Conservation (phyloP, 2,888 invertebrate species). For the Brachyopa scutellaris region DNA sequence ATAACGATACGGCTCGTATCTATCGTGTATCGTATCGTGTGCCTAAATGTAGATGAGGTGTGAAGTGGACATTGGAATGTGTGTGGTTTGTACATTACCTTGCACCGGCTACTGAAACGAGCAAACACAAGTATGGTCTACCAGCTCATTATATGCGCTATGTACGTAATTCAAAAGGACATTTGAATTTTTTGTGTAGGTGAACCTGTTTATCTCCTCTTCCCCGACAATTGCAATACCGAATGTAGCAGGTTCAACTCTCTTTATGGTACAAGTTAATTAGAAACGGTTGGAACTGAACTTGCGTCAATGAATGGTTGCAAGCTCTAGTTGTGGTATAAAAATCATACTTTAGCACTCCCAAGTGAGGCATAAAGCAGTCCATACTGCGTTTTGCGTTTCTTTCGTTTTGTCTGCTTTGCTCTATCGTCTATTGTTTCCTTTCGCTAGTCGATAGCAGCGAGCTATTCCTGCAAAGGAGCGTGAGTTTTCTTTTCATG, state of each 20-base stretch:
- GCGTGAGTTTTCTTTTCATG: constrained; percentile 4
- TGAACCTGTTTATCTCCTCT: too few species aligned
- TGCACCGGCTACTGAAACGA: too few species aligned
- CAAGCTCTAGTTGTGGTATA: neutral
- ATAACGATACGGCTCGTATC: too few species aligned
- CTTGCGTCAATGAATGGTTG: constrained; percentile 9
- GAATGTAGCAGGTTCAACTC: constrained; percentile 9
- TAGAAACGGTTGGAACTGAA: constrained; percentile 23
- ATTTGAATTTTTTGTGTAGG: too few species aligned
- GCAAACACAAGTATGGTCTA: too few species aligned
- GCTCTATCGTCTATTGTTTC: neutral
- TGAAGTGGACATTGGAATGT: too few species aligned
- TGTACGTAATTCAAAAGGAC: too few species aligned
- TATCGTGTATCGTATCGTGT: too few species aligned
- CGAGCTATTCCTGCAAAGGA: neutral
- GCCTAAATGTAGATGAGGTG: too few species aligned
- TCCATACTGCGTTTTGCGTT: constrained; percentile 4
- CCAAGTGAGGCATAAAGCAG: constrained; percentile 51
- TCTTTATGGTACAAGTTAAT: constrained; percentile 51
- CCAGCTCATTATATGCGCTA: too few species aligned
- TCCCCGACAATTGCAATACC: too few species aligned
- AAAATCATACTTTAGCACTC: constrained; percentile 36
- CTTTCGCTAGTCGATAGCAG: neutral
- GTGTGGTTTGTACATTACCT: too few species aligned
- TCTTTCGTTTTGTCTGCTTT: neutral